Evolutionary conservation across 2,113 vertebrate genomes (phyloP).

Genomic region (Ammospiza nelsoni): DNA sequence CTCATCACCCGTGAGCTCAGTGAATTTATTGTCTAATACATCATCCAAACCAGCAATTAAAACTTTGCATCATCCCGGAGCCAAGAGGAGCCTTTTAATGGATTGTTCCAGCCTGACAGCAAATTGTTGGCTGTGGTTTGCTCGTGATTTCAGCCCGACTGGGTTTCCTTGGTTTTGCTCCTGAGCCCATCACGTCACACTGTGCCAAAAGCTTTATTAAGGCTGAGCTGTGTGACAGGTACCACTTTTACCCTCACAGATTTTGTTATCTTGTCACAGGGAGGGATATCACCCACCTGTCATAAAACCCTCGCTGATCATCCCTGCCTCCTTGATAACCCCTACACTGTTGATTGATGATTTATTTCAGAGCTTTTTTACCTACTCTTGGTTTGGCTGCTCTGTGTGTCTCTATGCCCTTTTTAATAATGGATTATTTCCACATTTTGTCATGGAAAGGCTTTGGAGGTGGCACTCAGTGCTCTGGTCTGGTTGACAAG

Average conservation of each 20-base stretch:
- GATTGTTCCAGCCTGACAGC: background rate
- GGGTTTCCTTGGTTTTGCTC: background rate
- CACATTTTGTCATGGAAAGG: background rate
- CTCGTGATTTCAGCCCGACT: background rate
- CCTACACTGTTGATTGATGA: background rate
- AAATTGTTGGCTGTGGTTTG: background rate
- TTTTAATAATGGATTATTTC: background rate
- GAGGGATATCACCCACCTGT: background rate
- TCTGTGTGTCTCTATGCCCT: background rate
- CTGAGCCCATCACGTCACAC: background rate
- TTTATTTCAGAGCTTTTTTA: background rate
- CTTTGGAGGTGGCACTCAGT: background rate
- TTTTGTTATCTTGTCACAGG: background rate
- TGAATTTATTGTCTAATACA: background rate
- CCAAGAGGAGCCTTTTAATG: background rate
- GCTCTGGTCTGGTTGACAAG: background rate
- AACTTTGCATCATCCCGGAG: background rate
- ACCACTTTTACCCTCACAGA: background rate
- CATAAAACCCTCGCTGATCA: background rate
- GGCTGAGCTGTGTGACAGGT: conserved; percentile 12
- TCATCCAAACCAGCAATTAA: background rate
- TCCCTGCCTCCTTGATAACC: background rate
- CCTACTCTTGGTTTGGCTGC: background rate
- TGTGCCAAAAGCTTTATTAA: background rate
- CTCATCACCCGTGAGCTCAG: background rate